A percentile compares a stretch with the other conserved stretches of the same genome.
Evolutionary conservation across 2,113 vertebrate genomes (phyloP).

Genomic region (Eupsittula cactorum): DNA sequence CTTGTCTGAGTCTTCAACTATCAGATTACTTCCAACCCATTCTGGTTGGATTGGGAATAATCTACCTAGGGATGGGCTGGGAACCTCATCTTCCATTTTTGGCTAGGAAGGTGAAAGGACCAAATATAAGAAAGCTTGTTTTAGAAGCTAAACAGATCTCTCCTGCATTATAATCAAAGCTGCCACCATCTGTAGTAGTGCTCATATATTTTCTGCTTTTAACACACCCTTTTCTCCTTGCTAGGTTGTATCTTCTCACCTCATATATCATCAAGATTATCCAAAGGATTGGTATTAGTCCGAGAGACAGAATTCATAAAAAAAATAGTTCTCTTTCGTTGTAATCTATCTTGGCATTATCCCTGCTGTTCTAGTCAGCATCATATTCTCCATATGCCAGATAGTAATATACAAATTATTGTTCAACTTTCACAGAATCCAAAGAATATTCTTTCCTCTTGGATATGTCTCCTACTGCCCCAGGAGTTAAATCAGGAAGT

Average conservation of each 20-base stretch:
- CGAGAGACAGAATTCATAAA: neutral
- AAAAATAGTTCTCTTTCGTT: neutral
- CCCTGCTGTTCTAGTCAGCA: neutral
- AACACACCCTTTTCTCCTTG: neutral
- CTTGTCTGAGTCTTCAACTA: neutral
- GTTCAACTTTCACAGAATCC: neutral
- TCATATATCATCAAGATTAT: neutral
- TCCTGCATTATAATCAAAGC: neutral
- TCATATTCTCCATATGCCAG: neutral
- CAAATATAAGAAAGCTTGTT: neutral
- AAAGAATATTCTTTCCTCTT: neutral
- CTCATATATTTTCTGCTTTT: neutral
- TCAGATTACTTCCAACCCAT: neutral
- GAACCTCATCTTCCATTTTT: neutral
- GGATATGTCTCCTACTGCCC: neutral
- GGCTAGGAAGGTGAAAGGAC: neutral
- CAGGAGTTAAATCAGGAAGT: neutral
- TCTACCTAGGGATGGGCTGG: neutral
- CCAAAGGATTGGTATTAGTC: fast-evolving
- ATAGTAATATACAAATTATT: neutral
- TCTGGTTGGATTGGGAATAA: neutral
- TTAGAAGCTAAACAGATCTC: neutral
- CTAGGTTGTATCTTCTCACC: neutral
- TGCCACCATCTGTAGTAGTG: neutral
- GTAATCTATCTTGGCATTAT: neutral